These are phyloP conservation scores for Macrosteles quadrilineatus DNA, from an alignment of 1,140 invertebrate genomes.

Conservation along the genomic window DNA sequence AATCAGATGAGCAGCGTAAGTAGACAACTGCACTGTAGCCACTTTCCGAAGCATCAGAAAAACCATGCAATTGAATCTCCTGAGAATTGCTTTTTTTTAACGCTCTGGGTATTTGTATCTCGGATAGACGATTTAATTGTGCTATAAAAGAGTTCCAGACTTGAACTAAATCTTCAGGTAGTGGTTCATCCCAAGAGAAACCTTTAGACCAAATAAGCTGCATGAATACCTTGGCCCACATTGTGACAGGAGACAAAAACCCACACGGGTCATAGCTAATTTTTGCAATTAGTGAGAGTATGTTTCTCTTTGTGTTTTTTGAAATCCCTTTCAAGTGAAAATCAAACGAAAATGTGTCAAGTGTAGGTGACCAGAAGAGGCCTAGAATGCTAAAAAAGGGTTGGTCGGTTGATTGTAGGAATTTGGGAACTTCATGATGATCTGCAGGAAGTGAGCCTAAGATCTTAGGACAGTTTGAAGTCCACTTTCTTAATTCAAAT, in stretches of 20 bases:
- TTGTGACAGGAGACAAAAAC: not conserved
- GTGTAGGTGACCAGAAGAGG: not conserved
- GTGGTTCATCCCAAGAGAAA: not conserved
- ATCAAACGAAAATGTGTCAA: not conserved
- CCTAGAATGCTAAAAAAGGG: not conserved
- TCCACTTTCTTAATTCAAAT: not conserved
- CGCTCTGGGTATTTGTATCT: not conserved
- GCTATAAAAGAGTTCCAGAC: not conserved
- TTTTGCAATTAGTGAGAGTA: not conserved
- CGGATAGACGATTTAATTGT: not conserved
- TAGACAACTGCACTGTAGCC: not conserved
- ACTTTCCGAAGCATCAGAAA: not conserved
- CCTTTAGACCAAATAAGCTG: not conserved
- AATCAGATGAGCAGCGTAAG: not conserved
- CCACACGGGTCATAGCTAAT: constrained; percentile 16
- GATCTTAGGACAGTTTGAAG: not conserved
- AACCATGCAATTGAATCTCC: not conserved
- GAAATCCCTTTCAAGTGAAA: not conserved
- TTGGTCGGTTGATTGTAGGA: not conserved
- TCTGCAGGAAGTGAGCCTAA: not conserved
- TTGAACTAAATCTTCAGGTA: not conserved
- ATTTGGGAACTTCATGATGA: not conserved
- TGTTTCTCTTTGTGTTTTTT: not conserved
- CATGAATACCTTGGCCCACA: not conserved
- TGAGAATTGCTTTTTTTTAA: no score